These are phyloP conservation scores for Carollia perspicillata DNA, from an alignment of 2,113 vertebrate species.

Conservation along the genomic window DNA sequence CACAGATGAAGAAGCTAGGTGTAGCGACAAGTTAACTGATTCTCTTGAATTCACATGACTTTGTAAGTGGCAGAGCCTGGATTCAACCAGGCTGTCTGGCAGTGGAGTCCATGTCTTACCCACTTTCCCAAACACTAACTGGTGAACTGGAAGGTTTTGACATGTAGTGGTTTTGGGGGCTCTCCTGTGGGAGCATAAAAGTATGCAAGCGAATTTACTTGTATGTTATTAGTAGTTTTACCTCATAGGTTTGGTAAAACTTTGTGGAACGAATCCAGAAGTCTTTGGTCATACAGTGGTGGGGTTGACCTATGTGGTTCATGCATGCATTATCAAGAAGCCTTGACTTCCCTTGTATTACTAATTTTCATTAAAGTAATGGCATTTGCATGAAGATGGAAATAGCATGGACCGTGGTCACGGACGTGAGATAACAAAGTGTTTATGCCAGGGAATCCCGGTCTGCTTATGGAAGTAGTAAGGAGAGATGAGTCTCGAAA, in stretches of 20 bases:
- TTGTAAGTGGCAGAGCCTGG: background rate
- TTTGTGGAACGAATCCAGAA: background rate
- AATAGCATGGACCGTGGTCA: background rate
- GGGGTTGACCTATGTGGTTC: background rate
- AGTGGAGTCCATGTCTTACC: background rate
- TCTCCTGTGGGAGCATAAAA: background rate
- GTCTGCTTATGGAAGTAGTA: background rate
- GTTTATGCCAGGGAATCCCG: background rate
- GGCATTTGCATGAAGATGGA: background rate
- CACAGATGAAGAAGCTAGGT: background rate
- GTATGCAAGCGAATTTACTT: background rate
- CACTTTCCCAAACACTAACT: background rate
- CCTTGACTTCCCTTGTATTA: background rate
- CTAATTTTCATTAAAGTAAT: background rate
- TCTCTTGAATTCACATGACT: background rate
- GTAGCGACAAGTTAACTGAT: background rate
- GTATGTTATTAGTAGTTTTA: background rate
- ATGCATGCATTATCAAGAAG: background rate
- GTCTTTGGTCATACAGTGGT: background rate
- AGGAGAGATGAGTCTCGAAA: background rate
- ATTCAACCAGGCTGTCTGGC: background rate
- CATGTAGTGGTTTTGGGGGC: background rate
- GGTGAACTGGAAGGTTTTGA: background rate
- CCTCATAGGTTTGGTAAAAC: background rate
- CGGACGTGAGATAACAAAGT: background rate